Evolutionary conservation across 2,113 vertebrate species (phyloP).

Genomic region (Cebus imitator): DNA sequence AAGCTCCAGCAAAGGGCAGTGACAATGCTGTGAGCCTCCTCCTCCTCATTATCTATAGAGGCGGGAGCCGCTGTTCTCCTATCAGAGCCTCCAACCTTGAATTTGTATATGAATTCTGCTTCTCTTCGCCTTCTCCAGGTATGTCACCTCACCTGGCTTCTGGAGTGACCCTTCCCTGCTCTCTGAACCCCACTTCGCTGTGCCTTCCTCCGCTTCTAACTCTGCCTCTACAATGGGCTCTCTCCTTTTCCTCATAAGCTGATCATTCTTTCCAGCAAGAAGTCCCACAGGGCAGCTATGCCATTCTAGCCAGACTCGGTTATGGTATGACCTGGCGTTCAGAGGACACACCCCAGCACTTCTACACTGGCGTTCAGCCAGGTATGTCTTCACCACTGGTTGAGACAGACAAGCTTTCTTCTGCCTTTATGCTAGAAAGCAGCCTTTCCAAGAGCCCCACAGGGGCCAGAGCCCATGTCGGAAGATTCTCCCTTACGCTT

Average conservation of each 20-base stretch:
- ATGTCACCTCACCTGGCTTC: neutral
- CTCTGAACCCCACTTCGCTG: neutral
- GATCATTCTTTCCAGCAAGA: neutral
- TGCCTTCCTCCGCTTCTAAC: neutral
- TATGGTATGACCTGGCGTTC: neutral
- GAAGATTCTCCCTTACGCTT: neutral
- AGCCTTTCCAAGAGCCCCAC: neutral
- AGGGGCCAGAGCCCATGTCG: neutral
- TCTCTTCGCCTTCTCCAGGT: rapidly evolving
- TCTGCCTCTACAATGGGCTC: neutral
- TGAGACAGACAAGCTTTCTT: neutral
- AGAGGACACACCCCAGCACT: neutral
- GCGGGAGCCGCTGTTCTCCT: neutral
- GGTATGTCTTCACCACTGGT: neutral
- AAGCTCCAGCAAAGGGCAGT: neutral
- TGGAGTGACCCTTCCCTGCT: neutral
- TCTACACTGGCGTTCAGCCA: neutral
- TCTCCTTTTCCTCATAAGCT: neutral
- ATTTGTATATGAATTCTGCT: neutral
- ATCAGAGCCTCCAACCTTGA: neutral
- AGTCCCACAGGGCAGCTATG: neutral
- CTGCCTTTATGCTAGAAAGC: neutral
- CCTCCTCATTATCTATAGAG: neutral
- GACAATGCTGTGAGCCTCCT: neutral
- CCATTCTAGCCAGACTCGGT: neutral